Evolutionary conservation across 2,888 invertebrate species (phyloP), one percentile per base, ranked within the genome.

Genomic region (Epinotia nisella): DNA sequence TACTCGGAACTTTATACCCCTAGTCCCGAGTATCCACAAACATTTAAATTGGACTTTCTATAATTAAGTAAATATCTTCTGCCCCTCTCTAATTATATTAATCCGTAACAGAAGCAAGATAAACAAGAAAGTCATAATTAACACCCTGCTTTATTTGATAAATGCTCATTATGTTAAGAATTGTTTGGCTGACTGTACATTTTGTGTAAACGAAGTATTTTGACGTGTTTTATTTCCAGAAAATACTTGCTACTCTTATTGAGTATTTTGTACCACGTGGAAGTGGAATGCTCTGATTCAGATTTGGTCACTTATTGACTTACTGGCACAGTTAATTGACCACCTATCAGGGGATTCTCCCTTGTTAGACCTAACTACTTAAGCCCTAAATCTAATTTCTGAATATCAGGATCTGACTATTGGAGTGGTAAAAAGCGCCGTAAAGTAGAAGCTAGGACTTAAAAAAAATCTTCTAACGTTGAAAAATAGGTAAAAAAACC

Each of bases 141-240:
- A 71, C 71, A 51, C 59, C 70, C n/a, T 29, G 59, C 65, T 65
- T 71, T 71, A 53, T 71, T 71, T 59, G 65, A 71, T 65, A 58
- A 64, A 70, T 65, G 51, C 49, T 70, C 51, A 56, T 65, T 70
- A 60, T 35, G 39, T 39, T 55, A 19, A 19, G 65, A 65, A 55
- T 65, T 55, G 49, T 21, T 21, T 21, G n/a, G 0, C 19, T 68
- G 45, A 45, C 29, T 17, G 13, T 49, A 51, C 19, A 29, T 11
- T 35, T 35, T 15, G 19, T 19, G 17, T 29, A n/a, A 17, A 15
- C n/a, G 3, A 19, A 60, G 17, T 39, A 39, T 35, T 60, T 60
- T 60, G 39, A 17, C 17, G n/a, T 41, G 39, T 39, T 35, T 19
- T 19, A 19, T 13, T 19, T 19, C 9, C 3, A 41, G 39, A 19